Evolutionary conservation across 2,888 invertebrate genomes (phyloP).

Genomic region (Drosophila tanythrix): DNA sequence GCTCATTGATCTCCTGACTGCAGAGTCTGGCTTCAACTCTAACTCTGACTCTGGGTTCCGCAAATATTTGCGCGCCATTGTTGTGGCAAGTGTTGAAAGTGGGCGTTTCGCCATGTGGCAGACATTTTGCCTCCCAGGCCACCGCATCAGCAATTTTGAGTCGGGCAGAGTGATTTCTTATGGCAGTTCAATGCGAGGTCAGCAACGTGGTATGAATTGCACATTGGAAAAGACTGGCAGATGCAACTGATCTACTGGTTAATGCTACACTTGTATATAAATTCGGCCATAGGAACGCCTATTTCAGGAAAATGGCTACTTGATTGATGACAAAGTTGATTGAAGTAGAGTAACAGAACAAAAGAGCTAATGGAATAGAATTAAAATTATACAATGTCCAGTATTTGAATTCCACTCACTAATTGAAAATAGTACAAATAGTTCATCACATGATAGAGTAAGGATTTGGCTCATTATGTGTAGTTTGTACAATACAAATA

Average conservation of each 20-base stretch:
- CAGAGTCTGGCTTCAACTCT: slow-evolving; percentile 10
- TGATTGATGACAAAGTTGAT: slow-evolving; percentile 20
- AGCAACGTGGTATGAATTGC: slow-evolving; percentile 66
- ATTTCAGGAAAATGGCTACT: slow-evolving; percentile 34
- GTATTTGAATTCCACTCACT: no score
- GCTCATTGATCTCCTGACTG: slow-evolving; percentile 62
- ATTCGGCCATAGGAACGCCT: slow-evolving; percentile 48
- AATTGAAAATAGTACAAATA: neutral
- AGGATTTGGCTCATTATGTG: no score
- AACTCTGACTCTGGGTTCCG: slow-evolving; percentile 40
- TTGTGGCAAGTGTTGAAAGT: slow-evolving; percentile 78
- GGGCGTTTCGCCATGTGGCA: slow-evolving; percentile 59
- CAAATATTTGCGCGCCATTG: slow-evolving; percentile 79
- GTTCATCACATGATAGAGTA: neutral
- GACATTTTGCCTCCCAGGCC: slow-evolving; percentile 25
- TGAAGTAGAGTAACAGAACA: neutral
- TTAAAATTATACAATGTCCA: neutral
- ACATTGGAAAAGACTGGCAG: slow-evolving; percentile 33
- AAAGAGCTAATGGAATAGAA: neutral
- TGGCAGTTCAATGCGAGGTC: slow-evolving; percentile 73
- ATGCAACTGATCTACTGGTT: slow-evolving; percentile 41
- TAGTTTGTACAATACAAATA: neutral
- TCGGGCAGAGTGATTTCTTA: slow-evolving; percentile 71
- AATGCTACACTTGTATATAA: slow-evolving; percentile 25
- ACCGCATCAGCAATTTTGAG: slow-evolving; percentile 31